phyloP scores from a whole-genome alignment of 2,888 invertebrate genomes.

The Drosophila leonis region DNA sequence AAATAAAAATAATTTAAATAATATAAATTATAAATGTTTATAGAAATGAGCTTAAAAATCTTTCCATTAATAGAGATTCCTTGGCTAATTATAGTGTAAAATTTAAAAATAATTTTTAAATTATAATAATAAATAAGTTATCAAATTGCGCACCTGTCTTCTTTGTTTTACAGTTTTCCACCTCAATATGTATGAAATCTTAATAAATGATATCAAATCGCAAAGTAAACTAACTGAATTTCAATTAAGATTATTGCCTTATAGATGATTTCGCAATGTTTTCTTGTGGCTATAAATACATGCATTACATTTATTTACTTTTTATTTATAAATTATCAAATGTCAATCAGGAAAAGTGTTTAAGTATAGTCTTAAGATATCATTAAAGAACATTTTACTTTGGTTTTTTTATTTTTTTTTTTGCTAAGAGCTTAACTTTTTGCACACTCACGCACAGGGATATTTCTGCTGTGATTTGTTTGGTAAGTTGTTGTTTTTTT shows the following conservation, averaged over 20 bases:
- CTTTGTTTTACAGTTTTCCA: not conserved
- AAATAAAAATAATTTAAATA: not conserved
- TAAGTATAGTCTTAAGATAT: constrained; percentile 19
- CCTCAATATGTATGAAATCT: constrained; percentile 4
- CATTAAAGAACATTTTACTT: constrained; percentile 12
- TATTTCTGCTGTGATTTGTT: constrained; percentile 45
- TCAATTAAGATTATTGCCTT: constrained; percentile 24
- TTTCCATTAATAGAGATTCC: not conserved
- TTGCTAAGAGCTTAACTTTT: constrained; percentile 20
- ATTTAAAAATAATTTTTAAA: not conserved
- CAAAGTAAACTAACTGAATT: constrained; percentile 2
- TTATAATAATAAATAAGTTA: not conserved
- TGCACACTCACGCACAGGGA: constrained; percentile 30
- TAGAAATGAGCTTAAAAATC: not conserved
- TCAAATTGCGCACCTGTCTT: not conserved
- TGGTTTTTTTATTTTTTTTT: not conserved
- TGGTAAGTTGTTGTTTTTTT: constrained; percentile 31
- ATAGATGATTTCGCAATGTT: constrained; percentile 13
- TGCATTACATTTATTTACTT: constrained; percentile 21
- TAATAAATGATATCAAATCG: not conserved
- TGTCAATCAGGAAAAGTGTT: constrained; percentile 37
- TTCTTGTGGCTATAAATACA: constrained; percentile 35
- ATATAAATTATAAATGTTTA: not conserved
- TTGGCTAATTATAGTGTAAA: not conserved
- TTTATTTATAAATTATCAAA: constrained; percentile 24